These are phyloP conservation scores for Poeciliopsis presidionis DNA, from an alignment of 2,797 vertebrate genomes.

Conservation along the genomic window DNA sequence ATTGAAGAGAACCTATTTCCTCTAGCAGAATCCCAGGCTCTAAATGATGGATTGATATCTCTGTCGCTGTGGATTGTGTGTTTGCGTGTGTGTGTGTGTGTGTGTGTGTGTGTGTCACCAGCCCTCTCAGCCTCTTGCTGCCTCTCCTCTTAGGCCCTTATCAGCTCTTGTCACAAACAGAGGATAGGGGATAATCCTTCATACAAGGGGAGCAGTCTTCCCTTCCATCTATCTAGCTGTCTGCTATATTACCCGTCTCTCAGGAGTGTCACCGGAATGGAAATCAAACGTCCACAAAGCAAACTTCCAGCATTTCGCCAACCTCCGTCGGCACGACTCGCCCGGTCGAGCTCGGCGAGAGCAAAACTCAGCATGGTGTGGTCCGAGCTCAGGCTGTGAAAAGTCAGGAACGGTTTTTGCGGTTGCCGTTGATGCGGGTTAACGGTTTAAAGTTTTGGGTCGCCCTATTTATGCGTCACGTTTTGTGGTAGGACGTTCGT, in stretches of 20 bases:
- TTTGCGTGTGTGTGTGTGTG: constrained; percentile 52
- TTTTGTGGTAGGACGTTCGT: constrained; percentile 16
- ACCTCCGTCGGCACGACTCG: constrained; percentile 37
- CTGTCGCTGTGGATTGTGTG: constrained; percentile 74
- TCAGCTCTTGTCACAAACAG: constrained; percentile 81
- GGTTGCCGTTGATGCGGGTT: neutral
- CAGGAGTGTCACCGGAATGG: constrained; percentile 55
- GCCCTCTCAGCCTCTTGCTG: constrained; percentile 72
- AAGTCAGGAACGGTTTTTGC: constrained; percentile 31
- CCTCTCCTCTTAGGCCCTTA: constrained; percentile 77
- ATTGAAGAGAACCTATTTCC: constrained; percentile 76
- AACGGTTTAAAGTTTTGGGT: constrained; percentile 40
- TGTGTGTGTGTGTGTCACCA: constrained; percentile 59
- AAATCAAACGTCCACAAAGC: constrained; percentile 67
- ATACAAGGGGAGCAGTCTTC: constrained; percentile 75
- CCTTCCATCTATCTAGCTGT: constrained; percentile 73
- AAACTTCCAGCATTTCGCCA: constrained; percentile 54
- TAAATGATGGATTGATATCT: constrained; percentile 83
- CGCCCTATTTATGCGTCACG: constrained; percentile 39
- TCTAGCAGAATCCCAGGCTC: constrained; percentile 72
- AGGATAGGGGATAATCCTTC: constrained; percentile 81
- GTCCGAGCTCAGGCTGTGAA: neutral
- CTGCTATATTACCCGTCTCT: constrained; percentile 66
- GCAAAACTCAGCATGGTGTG: constrained; percentile 9
- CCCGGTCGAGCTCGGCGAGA: constrained; percentile 33